A percentile compares a stretch with the other conserved stretches of the same genome.
Evolutionary conservation across 2,797 vertebrate species (phyloP).

Genomic region (Phataginus tetradactyla): DNA sequence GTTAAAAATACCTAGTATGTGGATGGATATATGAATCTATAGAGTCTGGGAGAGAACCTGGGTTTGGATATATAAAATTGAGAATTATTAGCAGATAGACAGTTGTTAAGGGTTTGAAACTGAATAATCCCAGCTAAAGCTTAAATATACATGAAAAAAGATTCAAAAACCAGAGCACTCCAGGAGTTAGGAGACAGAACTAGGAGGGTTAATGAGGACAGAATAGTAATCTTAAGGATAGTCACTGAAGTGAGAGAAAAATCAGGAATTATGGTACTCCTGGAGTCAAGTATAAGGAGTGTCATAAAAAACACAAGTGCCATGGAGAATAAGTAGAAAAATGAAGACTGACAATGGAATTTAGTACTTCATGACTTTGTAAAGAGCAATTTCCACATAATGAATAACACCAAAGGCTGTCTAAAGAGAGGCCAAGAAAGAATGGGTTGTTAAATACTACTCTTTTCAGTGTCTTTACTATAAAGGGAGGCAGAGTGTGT

Average conservation of each 20-base stretch:
- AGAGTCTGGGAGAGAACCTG: background rate
- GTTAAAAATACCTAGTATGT: background rate
- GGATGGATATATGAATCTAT: background rate
- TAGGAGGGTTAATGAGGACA: background rate
- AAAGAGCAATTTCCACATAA: background rate
- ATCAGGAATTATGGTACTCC: background rate
- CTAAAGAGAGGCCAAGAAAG: background rate
- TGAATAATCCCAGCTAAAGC: background rate
- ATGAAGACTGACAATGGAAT: background rate
- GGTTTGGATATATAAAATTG: background rate
- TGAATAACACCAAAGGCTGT: background rate
- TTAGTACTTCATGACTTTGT: background rate
- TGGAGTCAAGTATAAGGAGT: background rate
- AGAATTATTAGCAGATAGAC: background rate
- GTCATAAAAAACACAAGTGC: background rate
- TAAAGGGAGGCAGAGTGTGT: background rate
- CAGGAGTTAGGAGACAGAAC: background rate
- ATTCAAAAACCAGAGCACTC: background rate
- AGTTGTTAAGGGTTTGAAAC: background rate
- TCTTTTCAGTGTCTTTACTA: background rate
- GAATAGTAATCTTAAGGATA: background rate
- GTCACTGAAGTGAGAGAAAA: background rate
- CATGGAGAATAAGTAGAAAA: background rate
- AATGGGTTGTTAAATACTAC: background rate
- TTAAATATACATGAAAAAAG: background rate